Evolutionary conservation across 2,888 invertebrate genomes (phyloP).

Genomic region (Ophion slaviceki): DNA sequence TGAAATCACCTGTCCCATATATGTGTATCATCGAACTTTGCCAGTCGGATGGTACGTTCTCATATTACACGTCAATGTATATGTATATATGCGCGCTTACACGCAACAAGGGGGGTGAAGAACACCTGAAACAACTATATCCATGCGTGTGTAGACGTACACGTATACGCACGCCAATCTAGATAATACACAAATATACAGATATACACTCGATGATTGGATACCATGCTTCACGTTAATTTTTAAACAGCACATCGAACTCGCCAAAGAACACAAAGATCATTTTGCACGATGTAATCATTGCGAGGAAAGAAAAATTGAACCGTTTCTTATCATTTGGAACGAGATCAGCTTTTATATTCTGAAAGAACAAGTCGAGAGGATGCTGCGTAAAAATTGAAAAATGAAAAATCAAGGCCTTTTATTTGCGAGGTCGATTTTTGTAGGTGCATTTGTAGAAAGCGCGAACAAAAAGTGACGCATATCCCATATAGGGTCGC

Average conservation of each 20-base stretch:
- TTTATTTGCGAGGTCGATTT: no score
- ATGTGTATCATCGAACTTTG: constrained; percentile 6
- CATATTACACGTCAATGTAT: constrained; percentile 6
- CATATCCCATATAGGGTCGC: no score
- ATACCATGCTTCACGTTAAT: constrained; percentile 36
- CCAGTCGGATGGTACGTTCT: constrained; percentile 21
- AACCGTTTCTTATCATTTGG: neutral
- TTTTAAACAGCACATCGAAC: constrained; percentile 61
- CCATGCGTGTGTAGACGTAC: neutral
- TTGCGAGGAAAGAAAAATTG: constrained; percentile 26
- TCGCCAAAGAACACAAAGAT: constrained; percentile 26
- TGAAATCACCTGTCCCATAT: no score
- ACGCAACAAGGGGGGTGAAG: constrained; percentile 35
- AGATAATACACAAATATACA: constrained; percentile 17
- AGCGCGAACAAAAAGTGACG: no score
- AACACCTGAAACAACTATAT: constrained; percentile 77
- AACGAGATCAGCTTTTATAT: no score
- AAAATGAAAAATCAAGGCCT: no score
- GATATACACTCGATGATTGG: constrained; percentile 13
- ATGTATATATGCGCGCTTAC: neutral
- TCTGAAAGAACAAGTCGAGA: no score
- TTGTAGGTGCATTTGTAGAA: no score
- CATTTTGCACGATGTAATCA: constrained; percentile 8
- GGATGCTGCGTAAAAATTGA: no score
- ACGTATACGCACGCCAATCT: neutral